A percentile compares a stretch with the other conserved stretches of the same genome.
These are phyloP conservation scores for Tupaia chinensis DNA, from an alignment of 2,113 vertebrate genomes.

Conservation along the genomic window DNA sequence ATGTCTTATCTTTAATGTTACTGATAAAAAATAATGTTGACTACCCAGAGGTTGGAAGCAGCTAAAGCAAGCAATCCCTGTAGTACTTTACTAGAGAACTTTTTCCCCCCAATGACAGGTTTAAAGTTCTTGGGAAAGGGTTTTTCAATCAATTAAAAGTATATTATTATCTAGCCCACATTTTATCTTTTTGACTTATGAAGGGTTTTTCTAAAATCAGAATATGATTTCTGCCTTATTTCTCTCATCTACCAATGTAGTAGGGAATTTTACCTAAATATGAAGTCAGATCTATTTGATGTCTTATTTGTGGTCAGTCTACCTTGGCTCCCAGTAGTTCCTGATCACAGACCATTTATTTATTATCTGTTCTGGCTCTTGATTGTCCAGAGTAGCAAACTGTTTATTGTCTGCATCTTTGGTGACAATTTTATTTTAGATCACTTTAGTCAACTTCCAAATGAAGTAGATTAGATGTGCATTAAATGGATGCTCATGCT, in stretches of 20 bases:
- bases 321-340: conserved; percentile 27
- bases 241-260: background rate
- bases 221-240: background rate
- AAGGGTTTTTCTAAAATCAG: conserved; percentile 46
- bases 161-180: background rate
- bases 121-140: conserved; percentile 12
- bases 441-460: conserved; percentile 46
- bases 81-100: background rate
- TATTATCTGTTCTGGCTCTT: conserved; percentile 23
- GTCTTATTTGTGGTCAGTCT: conserved; percentile 24
- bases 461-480: conserved; percentile 25
- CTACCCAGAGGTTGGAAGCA: background rate
- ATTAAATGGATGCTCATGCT: background rate
- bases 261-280: conserved; percentile 51
- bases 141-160: conserved; percentile 56
- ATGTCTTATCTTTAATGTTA: conserved; percentile 63
- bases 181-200: conserved; percentile 22
- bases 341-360: background rate
- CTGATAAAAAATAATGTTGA: conserved; percentile 50
- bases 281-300: conserved; percentile 41
- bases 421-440: conserved; percentile 2
- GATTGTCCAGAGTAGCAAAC: conserved; percentile 10
- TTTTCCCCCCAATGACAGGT: background rate
- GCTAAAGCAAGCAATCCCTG: background rate
- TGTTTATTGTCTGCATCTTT: conserved; percentile 26